Base-by-base conservation (phyloP, 2,888 invertebrate genomes). In the Xylota segnis region DNA sequence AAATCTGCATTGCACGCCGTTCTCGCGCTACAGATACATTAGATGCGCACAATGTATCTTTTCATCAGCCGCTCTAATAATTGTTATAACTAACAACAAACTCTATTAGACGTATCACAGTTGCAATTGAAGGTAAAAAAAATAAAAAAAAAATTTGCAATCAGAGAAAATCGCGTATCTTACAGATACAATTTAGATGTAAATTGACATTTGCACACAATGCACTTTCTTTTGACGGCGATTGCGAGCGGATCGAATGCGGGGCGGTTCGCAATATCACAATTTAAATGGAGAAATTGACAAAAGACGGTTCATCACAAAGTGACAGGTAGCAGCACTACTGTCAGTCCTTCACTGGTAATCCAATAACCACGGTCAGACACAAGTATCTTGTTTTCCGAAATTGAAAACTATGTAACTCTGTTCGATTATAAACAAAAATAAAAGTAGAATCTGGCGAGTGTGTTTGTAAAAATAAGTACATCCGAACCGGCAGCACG, bases 401-500 rank as follows among this genome's bases (percentile, higher is more conserved):
- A 43, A 47, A 18, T 5, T 10, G 23, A 47, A 40, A 74, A 27
- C 37, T 37, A 63, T 29, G 40, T 40, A 43, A 43, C n/a, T 29
- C 27, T 52, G n/a, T 56, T 16, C 9, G 9, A 32, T 56, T 56
- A 14, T 50, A 27, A 50, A 52, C 7, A 52, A 16, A 43, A 18
- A 32, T 16, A 43, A 40, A 43, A 16, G 4, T 9, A 32, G 9
- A 23, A 14, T n/a, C 1, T 37, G n/a, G 43, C 18, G 16, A 18
- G 32, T n/a, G n/a, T n/a, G 14, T 52, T 5, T 10, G 10, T 29
- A 71, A 16, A 43, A 37, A 32, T 59, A 65, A 76, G 82, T 77
- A 82, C 86, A 86, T 50, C 86, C 86, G 72, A 86, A 82, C 86
- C 86, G 82, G 76, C 82, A 63, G 86, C 82, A 82, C 82, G 82